phyloP scores from a whole-genome alignment of 2,113 vertebrate species.

The Alces alces region DNA sequence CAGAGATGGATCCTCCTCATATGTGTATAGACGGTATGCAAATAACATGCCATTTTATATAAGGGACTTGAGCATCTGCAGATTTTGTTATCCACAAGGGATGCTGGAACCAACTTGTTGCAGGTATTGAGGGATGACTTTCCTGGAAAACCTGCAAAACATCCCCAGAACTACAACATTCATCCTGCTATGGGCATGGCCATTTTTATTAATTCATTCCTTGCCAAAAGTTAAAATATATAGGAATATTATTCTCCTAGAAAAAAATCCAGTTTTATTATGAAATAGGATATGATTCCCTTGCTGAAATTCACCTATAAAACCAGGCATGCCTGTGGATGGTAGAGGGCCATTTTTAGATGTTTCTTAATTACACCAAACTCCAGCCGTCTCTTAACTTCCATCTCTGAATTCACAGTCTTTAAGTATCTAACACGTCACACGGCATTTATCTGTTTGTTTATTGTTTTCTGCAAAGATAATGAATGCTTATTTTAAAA shows the following conservation, averaged over 20 bases:
- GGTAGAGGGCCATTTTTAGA: background rate
- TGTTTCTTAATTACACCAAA: background rate
- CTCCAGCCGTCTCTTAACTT: background rate
- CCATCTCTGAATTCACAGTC: background rate
- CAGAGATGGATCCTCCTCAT: too few relatives aligned
- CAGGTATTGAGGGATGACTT: background rate
- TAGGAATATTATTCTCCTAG: background rate
- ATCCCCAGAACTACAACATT: background rate
- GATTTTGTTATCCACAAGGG: background rate
- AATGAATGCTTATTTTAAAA: background rate
- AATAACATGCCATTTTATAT: background rate
- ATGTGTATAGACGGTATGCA: background rate
- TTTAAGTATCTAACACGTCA: background rate
- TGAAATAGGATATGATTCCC: background rate
- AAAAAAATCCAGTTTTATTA: background rate
- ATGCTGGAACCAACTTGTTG: background rate
- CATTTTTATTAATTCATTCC: background rate
- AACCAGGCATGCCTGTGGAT: background rate
- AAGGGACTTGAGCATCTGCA: background rate
- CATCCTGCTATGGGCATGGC: background rate
- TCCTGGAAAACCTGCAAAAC: background rate
- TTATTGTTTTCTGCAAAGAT: background rate
- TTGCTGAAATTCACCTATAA: background rate
- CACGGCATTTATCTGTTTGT: background rate
- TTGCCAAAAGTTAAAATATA: background rate